These are phyloP conservation scores for Zele albiditarsus DNA, from an alignment of 2,888 invertebrate species.

Conservation along the genomic window DNA sequence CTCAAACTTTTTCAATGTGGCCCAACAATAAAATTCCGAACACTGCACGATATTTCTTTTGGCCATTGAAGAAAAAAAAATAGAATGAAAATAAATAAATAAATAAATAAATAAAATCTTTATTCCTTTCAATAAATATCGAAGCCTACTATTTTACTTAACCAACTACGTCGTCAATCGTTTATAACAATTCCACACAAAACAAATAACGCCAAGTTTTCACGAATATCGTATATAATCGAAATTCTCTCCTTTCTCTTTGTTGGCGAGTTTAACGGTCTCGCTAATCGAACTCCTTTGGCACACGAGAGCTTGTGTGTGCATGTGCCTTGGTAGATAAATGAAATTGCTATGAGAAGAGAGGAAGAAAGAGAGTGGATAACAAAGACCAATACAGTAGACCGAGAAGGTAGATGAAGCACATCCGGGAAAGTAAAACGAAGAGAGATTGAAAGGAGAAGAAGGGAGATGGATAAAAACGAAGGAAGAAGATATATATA, in stretches of 20 bases:
- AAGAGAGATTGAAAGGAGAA: conserved; percentile 1
- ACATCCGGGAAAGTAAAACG: conserved; percentile 16
- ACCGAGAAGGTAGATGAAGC: background rate
- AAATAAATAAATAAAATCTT: conserved; percentile 10
- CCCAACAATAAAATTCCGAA: conserved; percentile 37
- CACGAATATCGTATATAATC: background rate
- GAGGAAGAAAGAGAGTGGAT: background rate
- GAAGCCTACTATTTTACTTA: background rate
- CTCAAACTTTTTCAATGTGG: conserved; percentile 42
- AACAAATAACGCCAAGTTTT: background rate
- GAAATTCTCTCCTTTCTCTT: background rate
- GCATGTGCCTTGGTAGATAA: background rate
- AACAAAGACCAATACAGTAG: background rate
- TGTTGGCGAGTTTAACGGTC: conserved; percentile 2
- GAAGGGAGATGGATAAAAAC: background rate
- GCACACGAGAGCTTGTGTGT: conserved; percentile 1
- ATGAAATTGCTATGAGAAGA: background rate
- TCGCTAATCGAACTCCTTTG: conserved; percentile 22
- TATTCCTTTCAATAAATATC: background rate
- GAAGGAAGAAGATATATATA: background rate
- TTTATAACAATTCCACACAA: background rate
- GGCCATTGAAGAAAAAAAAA: conserved; percentile 9
- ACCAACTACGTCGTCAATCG: background rate
- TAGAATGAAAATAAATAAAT: background rate
- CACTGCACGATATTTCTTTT: conserved; percentile 27